Conservation (phyloP, 2,888 invertebrate genomes). For the Papilio protenor region DNA sequence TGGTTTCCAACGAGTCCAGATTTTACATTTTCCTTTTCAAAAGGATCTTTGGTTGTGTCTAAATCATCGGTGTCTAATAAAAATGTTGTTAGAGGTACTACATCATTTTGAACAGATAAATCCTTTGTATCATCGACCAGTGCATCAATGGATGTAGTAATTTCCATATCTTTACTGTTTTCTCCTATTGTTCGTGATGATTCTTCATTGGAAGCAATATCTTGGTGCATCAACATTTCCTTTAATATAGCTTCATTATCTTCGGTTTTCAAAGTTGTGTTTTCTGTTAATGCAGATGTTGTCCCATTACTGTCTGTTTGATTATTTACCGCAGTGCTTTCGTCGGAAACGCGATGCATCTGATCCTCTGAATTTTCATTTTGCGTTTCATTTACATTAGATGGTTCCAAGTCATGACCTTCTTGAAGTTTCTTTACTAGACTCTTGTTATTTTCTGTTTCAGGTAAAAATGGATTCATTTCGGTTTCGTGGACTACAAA, state of each 20-base stretch:
- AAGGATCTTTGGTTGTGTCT: conserved; percentile 52
- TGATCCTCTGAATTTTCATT: conserved; percentile 73
- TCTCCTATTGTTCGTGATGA: conserved; percentile 45
- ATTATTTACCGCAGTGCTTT: conserved; percentile 41
- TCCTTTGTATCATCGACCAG: conserved; percentile 48
- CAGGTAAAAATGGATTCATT: conserved; percentile 88
- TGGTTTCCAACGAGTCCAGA: conserved; percentile 12
- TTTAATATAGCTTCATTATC: conserved; percentile 55
- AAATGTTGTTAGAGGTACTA: conserved; percentile 67
- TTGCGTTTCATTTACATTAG: conserved; percentile 74
- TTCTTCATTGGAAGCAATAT: conserved; percentile 50
- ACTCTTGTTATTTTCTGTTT: conserved; percentile 85
- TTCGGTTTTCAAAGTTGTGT: conserved; percentile 45
- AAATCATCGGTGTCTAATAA: conserved; percentile 77
- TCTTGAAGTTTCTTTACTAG: conserved; percentile 85
- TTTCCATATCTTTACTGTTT: conserved; percentile 46
- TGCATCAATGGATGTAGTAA: conserved; percentile 43
- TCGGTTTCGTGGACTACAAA: conserved; percentile 80
- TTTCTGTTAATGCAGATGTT: conserved; percentile 46
- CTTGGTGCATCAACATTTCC: conserved; percentile 55
- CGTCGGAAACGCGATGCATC: conserved; percentile 48
- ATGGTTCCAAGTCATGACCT: conserved; percentile 78
- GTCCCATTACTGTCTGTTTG: conserved; percentile 43
- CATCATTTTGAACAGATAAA: conserved; percentile 35
- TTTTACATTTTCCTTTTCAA: conserved; percentile 27